These are phyloP conservation scores for Campylorhamphus procurvoides DNA, from an alignment of 2,113 vertebrate species.

Conservation along the genomic window DNA sequence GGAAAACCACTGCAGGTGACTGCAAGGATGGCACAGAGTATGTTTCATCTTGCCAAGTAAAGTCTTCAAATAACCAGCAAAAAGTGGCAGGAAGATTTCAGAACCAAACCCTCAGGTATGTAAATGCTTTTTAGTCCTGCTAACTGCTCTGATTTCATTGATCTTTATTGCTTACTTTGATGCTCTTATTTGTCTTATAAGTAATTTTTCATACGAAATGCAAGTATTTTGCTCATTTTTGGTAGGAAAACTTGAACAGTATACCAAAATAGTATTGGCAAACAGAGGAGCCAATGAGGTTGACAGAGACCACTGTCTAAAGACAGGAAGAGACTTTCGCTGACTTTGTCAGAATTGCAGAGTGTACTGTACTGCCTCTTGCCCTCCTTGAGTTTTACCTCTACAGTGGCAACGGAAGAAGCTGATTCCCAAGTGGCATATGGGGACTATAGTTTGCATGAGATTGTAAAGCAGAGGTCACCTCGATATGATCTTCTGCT, in stretches of 20 bases:
- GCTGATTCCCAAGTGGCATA: background rate
- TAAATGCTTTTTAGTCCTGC: background rate
- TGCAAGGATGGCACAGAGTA: slow-evolving; percentile 57
- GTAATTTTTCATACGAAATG: background rate
- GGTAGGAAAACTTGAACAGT: background rate
- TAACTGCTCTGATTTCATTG: background rate
- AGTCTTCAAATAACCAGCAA: background rate
- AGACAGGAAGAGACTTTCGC: background rate
- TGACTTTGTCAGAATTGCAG: background rate
- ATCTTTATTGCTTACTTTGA: background rate
- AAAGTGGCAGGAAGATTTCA: slow-evolving; percentile 84
- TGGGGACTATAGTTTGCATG: background rate
- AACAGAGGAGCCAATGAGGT: background rate
- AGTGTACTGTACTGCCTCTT: background rate
- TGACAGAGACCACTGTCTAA: background rate
- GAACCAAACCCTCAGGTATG: slow-evolving; percentile 89
- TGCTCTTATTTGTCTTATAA: background rate
- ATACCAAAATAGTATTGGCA: background rate
- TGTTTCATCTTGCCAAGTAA: slow-evolving; percentile 87
- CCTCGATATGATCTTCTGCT: background rate
- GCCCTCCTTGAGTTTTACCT: background rate
- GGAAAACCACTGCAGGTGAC: background rate
- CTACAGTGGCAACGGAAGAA: background rate
- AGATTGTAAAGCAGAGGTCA: background rate
- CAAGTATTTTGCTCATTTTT: background rate